Conservation (phyloP, 2,113 vertebrate species). For the Brachionichthys hirsutus region DNA sequence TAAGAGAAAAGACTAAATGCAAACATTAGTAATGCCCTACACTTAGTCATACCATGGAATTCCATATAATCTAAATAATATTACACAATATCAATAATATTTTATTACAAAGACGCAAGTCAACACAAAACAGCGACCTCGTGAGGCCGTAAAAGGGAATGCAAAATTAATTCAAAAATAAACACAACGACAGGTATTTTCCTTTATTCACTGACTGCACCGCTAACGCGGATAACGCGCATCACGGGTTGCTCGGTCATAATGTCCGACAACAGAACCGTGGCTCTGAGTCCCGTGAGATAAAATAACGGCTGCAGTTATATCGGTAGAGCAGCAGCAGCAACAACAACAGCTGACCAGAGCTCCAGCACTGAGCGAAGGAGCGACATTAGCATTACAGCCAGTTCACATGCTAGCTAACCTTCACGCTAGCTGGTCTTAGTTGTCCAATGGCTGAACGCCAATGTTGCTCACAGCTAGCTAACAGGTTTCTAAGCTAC, state of each 20-base stretch:
- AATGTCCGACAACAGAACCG: background rate
- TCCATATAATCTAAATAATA: no score
- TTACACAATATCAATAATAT: background rate
- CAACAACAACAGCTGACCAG: constrained; percentile 39
- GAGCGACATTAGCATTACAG: background rate
- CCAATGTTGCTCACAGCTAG: constrained; percentile 21
- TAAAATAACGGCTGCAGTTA: constrained; percentile 23
- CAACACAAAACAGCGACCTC: constrained; percentile 48
- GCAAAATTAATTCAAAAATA: constrained; percentile 1
- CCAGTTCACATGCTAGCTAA: no score
- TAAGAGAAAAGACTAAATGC: background rate
- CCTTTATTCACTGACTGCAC: background rate
- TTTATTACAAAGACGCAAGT: background rate
- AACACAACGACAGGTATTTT: background rate
- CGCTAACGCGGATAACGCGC: background rate
- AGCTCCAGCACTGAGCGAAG: constrained; percentile 1
- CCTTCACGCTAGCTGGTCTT: no score
- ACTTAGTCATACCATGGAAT: no score
- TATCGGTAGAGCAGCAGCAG: no score
- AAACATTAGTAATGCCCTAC: background rate
- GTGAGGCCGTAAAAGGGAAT: constrained; percentile 4
- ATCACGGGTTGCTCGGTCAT: accelerated
- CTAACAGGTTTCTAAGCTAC: constrained; percentile 42
- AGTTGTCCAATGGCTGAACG: background rate
- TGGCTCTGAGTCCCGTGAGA: background rate